Evolutionary conservation across 2,888 invertebrate genomes (phyloP).

Genomic region (Conchocele bisecta): DNA sequence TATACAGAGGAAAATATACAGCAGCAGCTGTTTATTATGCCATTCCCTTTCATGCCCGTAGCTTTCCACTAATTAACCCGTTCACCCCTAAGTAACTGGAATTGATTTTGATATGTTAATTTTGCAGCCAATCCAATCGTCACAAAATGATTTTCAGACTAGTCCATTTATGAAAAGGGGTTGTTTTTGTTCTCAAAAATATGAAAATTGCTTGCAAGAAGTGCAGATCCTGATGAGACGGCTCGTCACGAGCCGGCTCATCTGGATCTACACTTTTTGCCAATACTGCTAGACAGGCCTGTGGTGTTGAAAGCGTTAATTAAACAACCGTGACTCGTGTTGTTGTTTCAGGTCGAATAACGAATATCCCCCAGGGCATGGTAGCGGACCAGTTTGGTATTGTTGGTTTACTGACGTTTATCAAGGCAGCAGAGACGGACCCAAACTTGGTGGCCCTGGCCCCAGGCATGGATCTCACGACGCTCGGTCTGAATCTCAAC

Average conservation of each 20-base stretch:
- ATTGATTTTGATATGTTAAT: too few relatives aligned
- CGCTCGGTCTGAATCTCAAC: constrained; percentile 98
- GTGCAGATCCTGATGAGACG: too few relatives aligned
- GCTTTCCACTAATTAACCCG: background rate
- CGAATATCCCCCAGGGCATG: constrained; percentile 99
- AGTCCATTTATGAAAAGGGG: too few relatives aligned
- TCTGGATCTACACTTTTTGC: too few relatives aligned
- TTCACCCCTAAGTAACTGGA: too few relatives aligned
- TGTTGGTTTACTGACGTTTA: constrained; percentile 98
- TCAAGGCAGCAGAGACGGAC: constrained; percentile 98
- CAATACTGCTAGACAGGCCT: too few relatives aligned
- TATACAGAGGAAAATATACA: background rate
- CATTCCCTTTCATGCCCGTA: background rate
- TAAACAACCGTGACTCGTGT: background rate
- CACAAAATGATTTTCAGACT: too few relatives aligned
- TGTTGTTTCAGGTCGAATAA: constrained; percentile 91
- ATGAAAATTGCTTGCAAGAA: too few relatives aligned
- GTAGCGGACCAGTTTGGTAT: constrained; percentile 99
- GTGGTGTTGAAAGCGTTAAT: background rate
- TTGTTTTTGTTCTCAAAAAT: too few relatives aligned
- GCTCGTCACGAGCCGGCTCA: too few relatives aligned
- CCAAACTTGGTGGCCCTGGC: constrained; percentile 98
- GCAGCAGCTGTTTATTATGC: background rate
- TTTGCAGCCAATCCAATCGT: too few relatives aligned
- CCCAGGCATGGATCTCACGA: constrained; percentile 98